These are phyloP conservation scores for Melanotaenia parkinsoni DNA, from an alignment of 2,797 vertebrate genomes.

Conservation along the genomic window DNA sequence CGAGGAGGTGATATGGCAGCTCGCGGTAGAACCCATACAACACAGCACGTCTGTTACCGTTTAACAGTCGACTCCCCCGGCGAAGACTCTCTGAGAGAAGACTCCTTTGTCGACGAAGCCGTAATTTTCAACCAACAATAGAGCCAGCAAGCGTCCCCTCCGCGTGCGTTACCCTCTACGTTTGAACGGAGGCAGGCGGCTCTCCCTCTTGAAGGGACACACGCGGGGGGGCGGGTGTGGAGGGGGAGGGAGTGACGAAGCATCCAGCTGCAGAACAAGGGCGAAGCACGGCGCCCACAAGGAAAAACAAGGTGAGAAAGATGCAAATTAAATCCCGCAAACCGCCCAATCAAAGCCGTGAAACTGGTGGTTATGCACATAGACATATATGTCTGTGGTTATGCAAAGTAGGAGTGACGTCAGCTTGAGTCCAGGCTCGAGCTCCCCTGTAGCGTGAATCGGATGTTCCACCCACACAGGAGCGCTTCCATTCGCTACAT, in stretches of 20 bases:
- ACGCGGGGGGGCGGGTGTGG: slow-evolving; percentile 12
- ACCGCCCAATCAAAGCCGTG: slow-evolving; percentile 63
- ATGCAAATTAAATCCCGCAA: slow-evolving; percentile 46
- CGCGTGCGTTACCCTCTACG: slow-evolving; percentile 57
- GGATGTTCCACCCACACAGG: slow-evolving; percentile 1
- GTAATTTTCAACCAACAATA: slow-evolving; percentile 55
- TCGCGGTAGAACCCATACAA: slow-evolving; percentile 10
- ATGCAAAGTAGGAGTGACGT: slow-evolving; percentile 74
- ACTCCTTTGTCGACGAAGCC: slow-evolving; percentile 33
- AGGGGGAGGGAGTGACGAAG: slow-evolving; percentile 49
- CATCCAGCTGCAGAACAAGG: slow-evolving; percentile 38
- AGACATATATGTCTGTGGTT: slow-evolving; percentile 27
- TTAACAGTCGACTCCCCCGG: slow-evolving; percentile 23
- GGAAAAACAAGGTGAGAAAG: background rate
- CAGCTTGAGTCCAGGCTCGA: slow-evolving; percentile 43
- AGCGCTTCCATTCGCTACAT: background rate
- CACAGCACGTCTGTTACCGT: slow-evolving; percentile 50
- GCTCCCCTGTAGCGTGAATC: background rate
- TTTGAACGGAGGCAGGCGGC: slow-evolving; percentile 43
- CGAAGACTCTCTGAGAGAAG: slow-evolving; percentile 4
- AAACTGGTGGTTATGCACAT: slow-evolving; percentile 60
- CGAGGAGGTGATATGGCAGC: background rate
- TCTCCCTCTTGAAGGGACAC: slow-evolving; percentile 51
- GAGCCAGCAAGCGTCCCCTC: slow-evolving; percentile 39
- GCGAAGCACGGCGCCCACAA: slow-evolving; percentile 30